A percentile compares a stretch with the other conserved stretches of the same genome.
phyloP scores from a whole-genome alignment of 2,113 vertebrate species.

The Mirza zaza region DNA sequence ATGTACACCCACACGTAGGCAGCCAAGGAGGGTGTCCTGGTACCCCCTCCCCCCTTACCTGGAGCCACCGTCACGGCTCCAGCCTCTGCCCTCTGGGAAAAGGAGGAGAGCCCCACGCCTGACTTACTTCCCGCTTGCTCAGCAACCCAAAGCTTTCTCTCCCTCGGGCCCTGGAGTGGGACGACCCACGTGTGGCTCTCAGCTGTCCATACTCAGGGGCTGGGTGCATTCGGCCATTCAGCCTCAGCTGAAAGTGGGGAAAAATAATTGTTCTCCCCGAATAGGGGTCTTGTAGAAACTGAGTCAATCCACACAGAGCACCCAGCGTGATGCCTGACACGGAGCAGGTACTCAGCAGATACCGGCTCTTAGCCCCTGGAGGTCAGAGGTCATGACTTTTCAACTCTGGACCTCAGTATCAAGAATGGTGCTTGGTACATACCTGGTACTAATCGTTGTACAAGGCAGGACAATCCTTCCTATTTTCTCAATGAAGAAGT shows the following conservation, averaged over 20 bases:
- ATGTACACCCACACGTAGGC: background rate
- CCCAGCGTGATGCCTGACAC: background rate
- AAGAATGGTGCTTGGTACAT: background rate
- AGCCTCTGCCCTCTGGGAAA: background rate
- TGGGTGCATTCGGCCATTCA: background rate
- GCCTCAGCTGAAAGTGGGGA: background rate
- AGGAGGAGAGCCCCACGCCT: background rate
- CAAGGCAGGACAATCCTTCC: background rate
- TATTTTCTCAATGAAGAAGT: background rate
- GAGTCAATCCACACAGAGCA: background rate
- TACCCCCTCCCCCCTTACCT: background rate
- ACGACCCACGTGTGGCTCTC: background rate
- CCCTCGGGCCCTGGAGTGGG: background rate
- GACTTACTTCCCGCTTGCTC: background rate
- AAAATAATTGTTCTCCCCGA: background rate
- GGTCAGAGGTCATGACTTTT: background rate
- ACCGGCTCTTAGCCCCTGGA: background rate
- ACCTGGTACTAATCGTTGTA: background rate
- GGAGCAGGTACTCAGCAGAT: background rate
- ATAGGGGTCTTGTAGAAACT: background rate
- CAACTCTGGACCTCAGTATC: background rate
- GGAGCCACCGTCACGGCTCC: background rate
- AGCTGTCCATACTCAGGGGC: background rate
- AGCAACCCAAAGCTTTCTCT: background rate
- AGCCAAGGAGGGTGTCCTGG: background rate